A percentile compares a stretch with the other conserved stretches of the same genome.
Conservation (phyloP, 2,113 vertebrate genomes). For the Sylvia atricapilla region DNA sequence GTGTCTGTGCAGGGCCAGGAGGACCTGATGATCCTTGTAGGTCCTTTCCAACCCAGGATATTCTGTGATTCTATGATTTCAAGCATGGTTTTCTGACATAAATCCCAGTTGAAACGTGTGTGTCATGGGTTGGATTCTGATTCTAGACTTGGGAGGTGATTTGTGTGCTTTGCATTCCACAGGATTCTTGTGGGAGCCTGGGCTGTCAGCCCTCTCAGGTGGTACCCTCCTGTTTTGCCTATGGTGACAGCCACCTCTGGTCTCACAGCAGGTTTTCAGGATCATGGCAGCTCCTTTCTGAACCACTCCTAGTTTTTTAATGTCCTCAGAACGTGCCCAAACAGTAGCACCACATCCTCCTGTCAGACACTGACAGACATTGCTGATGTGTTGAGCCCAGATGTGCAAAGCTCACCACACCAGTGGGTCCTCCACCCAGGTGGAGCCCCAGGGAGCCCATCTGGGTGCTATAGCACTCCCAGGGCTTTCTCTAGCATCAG, state of each 20-base stretch:
- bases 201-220: not conserved
- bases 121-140: not conserved
- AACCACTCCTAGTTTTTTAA: not conserved
- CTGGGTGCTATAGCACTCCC: not conserved
- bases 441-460: not conserved
- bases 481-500: not conserved
- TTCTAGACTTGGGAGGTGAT: not conserved
- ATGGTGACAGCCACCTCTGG: not conserved
- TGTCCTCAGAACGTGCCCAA: not conserved
- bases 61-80: not conserved
- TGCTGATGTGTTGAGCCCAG: not conserved
- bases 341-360: not conserved
- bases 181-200: not conserved
- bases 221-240: not conserved
- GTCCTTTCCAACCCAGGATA: not conserved
- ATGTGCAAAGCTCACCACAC: not conserved
- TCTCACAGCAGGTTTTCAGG: not conserved
- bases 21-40: not conserved
- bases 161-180: not conserved
- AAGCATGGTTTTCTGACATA: not conserved
- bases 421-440: not conserved
- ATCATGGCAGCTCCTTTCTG: not conserved
- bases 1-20: not conserved
- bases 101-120: accelerated
- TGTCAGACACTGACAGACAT: not conserved